phyloP scores from a whole-genome alignment of 2,113 vertebrate species.

The Saguinus midas region DNA sequence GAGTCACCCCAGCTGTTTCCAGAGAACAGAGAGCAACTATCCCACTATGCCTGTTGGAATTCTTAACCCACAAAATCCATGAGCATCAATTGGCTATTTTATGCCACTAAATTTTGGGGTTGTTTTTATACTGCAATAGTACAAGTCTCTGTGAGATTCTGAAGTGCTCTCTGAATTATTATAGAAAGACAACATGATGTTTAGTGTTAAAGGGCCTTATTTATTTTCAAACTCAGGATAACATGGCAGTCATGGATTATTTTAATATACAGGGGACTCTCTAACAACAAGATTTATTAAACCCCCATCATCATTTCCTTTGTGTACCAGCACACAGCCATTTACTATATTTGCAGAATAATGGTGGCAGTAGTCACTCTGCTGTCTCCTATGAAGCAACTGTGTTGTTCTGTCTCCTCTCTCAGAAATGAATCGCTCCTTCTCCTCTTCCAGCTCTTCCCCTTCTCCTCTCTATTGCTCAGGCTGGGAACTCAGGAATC shows the following conservation, averaged over 20 bases:
- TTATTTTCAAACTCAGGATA: conserved; percentile 24
- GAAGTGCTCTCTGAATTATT: not conserved
- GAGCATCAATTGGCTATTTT: not conserved
- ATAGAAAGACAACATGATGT: conserved; percentile 40
- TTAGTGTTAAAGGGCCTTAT: not conserved
- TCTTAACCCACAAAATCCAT: not conserved
- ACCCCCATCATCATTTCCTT: not conserved
- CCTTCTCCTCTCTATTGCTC: not conserved
- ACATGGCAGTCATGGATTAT: not conserved
- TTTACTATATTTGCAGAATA: not conserved
- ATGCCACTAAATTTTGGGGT: not conserved
- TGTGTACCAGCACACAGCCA: not conserved
- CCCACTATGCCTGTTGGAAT: not conserved
- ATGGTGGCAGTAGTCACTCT: not conserved
- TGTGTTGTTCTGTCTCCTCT: not conserved
- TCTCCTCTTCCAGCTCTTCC: not conserved
- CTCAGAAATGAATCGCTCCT: not conserved
- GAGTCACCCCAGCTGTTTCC: not conserved
- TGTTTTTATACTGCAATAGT: not conserved
- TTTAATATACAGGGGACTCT: not conserved
- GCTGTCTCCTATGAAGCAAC: not conserved
- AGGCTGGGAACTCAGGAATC: not conserved
- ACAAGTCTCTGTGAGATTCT: conserved; percentile 8
- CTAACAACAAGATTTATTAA: not conserved
- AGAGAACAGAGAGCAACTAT: not conserved